Evolutionary conservation across 2,113 vertebrate genomes (phyloP), one percentile per base, ranked within the genome.

Genomic region (Lontra canadensis): DNA sequence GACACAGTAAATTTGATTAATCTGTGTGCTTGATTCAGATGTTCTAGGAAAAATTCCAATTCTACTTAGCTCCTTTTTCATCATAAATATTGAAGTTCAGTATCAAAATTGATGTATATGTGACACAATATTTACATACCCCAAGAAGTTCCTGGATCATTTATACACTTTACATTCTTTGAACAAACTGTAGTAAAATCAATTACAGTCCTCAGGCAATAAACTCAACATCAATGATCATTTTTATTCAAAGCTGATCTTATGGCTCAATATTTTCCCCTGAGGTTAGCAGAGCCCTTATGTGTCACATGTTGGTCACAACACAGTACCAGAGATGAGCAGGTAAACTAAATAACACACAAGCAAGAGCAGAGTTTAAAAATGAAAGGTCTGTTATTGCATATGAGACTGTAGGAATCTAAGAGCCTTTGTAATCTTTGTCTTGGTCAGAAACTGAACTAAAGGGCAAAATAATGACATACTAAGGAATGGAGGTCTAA

Each of bases 11-110:
- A 49, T 98, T 97, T 98, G 96, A 98, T 98, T 97, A 97, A 97
- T 93, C 93, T 20, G 2, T 93, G 61, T 90, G 90, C 69, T 97
- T 14, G 4, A 91, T 65, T 98, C 82, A 97, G 96, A 98, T 96
- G 89, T 89, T 96, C 90, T 94, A 97, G 97, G 97, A 98, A 99
- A 98, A 59, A 85, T 97, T 98, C 89, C 88, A 98, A 21, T 97
- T 98, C 95, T 93, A 92, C 17, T 65, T 26, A 57, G 82, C 94
- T 97, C 57, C 44, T 44, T 93, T 98, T 98, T 87, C 49, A 94
- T 95, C 65, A 97, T 94, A 98, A 98, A 96, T 98, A 98, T 95
- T 98, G 94, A 98, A 97, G 14, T 74, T 85, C 69, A 78, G 69
- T 59, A 97, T 97, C 93, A 96, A 97, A 97, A 96, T 49, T 96